Conservation (phyloP, 2,888 invertebrate species). For the Tetheella fluctuosa region DNA sequence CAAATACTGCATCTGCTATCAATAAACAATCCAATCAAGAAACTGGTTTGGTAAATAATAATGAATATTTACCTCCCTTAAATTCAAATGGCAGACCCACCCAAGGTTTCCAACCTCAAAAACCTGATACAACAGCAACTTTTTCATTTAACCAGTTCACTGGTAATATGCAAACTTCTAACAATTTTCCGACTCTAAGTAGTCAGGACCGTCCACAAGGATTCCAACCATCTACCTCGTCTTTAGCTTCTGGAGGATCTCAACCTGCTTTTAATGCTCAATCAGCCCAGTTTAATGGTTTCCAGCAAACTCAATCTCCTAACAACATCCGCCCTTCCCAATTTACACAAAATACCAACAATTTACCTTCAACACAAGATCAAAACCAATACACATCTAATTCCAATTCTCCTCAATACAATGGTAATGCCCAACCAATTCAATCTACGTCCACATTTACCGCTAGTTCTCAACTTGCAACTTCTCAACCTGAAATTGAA, state of each 20-base stretch:
- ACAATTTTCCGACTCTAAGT: slow-evolving; percentile 20
- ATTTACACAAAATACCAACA: slow-evolving; percentile 17
- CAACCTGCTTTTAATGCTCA: slow-evolving; percentile 22
- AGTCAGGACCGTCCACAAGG: slow-evolving; percentile 13
- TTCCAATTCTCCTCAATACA: not conserved
- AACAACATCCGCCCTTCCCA: slow-evolving; percentile 15
- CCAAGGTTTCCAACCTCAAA: slow-evolving; percentile 18
- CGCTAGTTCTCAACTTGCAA: slow-evolving; percentile 38
- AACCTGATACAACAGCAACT: slow-evolving; percentile 16
- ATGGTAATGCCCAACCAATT: slow-evolving; percentile 14
- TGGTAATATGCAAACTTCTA: slow-evolving; percentile 18
- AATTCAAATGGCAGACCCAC: slow-evolving; percentile 24
- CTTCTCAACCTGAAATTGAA: slow-evolving; percentile 50
- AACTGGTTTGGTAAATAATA: slow-evolving; percentile 36
- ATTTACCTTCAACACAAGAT: slow-evolving; percentile 14
- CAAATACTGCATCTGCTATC: slow-evolving; percentile 31
- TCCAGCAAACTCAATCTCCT: slow-evolving; percentile 24
- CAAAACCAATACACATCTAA: slow-evolving; percentile 12
- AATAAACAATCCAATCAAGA: slow-evolving; percentile 30
- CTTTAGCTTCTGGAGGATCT: slow-evolving; percentile 2
- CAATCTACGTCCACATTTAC: slow-evolving; percentile 25
- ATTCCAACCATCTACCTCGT: slow-evolving; percentile 16
- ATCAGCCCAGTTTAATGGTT: slow-evolving; percentile 22
- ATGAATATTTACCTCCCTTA: slow-evolving; percentile 51
- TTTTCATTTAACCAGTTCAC: slow-evolving; percentile 23